Base-by-base conservation (phyloP, 1,140 invertebrate species). In the Heterodera schachtii region DNA sequence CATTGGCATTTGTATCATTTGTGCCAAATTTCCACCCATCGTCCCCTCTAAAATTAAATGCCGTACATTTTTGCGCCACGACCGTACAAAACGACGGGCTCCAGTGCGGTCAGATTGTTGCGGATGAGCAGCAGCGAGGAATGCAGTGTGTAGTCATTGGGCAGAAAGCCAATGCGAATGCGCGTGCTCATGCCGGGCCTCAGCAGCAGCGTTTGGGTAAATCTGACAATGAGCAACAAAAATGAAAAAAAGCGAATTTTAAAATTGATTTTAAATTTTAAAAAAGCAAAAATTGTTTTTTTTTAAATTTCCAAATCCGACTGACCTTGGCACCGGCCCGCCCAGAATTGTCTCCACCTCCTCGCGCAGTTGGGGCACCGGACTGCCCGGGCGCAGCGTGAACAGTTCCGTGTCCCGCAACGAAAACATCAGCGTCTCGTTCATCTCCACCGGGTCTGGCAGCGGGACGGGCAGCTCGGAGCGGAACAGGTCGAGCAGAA, bases 61-160 rank as follows among this genome's bases (percentile, higher is more conserved):
- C 41, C 11, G 3, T 46, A 78, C 77, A 95, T 95, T 83, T 93
- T 90, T 1, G 94, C 94, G 16, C 95, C 95, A 85, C 94, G 92
- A 0, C 95, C 96, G 73, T 93, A 93, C 47, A 98, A 88, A 83
- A 94, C 93, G 16, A 97, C 90, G 19, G 93, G 93, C 91, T 98
- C 96, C 84, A 98, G 91, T 71, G 95, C 93, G 1, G 96, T 98
- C 84, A 98, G 92, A 90, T 98, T 98, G 90, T 97, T 98, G 86
- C 96, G 91, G 64, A 93, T 92, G 75, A 92, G 84, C 73, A 92
- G 90, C 78, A 92, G 83, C 67, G 92, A 92, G n/a, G 91, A 91
- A 82, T 90, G 90, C 6, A 91, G 85, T 47, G 84, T 84, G 81
- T 92, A 91, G 87, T 92, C 91, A 64, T 87, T 89, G 52, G 92